Evolutionary conservation across 1,140 invertebrate genomes (phyloP).

Genomic region (Eupristina koningsbergeri): DNA sequence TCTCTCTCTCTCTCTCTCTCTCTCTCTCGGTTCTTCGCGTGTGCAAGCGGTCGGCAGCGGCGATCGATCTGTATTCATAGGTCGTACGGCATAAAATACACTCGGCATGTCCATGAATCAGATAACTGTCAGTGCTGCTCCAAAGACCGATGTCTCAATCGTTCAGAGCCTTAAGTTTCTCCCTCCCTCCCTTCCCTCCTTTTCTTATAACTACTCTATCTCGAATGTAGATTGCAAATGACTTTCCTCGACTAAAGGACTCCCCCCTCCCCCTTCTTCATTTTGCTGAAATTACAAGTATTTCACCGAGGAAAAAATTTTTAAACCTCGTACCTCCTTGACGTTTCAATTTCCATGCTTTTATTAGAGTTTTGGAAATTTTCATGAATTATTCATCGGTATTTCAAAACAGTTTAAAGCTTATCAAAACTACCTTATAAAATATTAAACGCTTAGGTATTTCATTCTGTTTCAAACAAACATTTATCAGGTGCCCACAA

Average conservation of each 20-base stretch:
- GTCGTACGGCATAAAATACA: conserved; percentile 74
- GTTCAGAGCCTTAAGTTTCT: conserved; percentile 55
- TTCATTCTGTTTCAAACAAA: not conserved
- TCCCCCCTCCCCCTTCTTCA: not conserved
- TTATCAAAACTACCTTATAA: not conserved
- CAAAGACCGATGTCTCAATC: conserved; percentile 71
- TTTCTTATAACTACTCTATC: conserved; percentile 2
- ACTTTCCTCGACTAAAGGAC: conserved; percentile 16
- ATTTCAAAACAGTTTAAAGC: not conserved
- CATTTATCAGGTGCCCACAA: too few relatives aligned
- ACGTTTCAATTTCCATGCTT: conserved; percentile 13
- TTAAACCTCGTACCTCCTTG: conserved; percentile 15
- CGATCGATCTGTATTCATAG: conserved; percentile 74
- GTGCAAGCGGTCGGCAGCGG: conserved; percentile 51
- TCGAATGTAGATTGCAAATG: conserved; percentile 35
- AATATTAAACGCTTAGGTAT: conserved; percentile 10
- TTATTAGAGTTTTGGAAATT: conserved; percentile 26
- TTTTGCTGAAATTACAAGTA: not conserved
- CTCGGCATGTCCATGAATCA: conserved; percentile 75
- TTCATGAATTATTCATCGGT: conserved; percentile 33
- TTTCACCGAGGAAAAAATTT: conserved; percentile 18
- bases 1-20: not conserved
- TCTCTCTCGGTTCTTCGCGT: conserved; percentile 41
- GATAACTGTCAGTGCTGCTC: conserved; percentile 73
- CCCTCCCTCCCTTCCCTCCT: conserved; percentile 35